Evolutionary conservation across 2,113 vertebrate species (phyloP), one percentile per base, ranked within the genome.

Genomic region (Phyllostomus discolor): DNA sequence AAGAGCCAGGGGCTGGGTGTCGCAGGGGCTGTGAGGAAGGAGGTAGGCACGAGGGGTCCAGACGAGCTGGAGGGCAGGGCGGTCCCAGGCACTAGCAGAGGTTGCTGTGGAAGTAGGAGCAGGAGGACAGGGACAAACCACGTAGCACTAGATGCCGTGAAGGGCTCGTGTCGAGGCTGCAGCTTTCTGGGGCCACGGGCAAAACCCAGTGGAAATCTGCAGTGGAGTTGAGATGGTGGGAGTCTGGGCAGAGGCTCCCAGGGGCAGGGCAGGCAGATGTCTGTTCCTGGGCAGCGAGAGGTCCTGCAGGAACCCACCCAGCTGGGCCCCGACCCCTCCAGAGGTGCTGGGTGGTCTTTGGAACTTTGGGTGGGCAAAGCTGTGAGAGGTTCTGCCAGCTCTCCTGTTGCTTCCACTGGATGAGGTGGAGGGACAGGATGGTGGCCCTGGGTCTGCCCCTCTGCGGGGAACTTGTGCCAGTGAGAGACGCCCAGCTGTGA

Each of bases 121-220:
- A 1, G 22, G 33, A 28, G 54, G 10, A 4, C 52, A 43, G 28
- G 52, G 31, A 14, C 43, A 4, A n/a, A 4, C 20, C 22, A 0
- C 1, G 15, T 7, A 1, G 28, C 43, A 14, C 64, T 17, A 6
- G 66, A 10, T 1, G 0, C 38, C 12, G 3, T 38, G 28, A 43
- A 62, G 16, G 33, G n/a, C 72, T 38, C 8, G 1, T 64, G 31
- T 62, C 16, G 54, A 12, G 26, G 26, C 67, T 72, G 38, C 43
- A 33, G 26, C 26, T 46, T 41, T 41, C n/a, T 50, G n/a, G 54
- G 80, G 69, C 43, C 35, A 5, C 10, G 6, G 28, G 70, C 54
- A 17, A 20, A 35, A 3, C 41, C 59, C 46, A 2, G 8, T 9
- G 33, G n/a, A 52, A 31, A 46, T 59, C 15, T 12, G 4, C 46